These are phyloP conservation scores for Pycnomerus fuliginosus DNA, from an alignment of 2,888 invertebrate species.

Conservation along the genomic window DNA sequence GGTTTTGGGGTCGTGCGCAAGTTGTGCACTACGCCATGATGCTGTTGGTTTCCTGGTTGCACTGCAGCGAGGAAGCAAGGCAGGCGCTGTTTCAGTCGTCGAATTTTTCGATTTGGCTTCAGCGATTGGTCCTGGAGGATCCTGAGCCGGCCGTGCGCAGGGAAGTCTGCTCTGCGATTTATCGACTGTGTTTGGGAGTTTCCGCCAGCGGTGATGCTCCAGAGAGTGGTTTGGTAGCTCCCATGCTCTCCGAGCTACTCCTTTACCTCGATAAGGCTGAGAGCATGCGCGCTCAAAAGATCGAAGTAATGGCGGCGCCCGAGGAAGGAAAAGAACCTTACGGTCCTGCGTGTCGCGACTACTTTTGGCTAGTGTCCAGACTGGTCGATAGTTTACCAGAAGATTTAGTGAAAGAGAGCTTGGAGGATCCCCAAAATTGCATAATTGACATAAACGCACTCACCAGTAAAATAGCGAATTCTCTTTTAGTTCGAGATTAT, in stretches of 20 bases:
- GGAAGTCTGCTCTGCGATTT: constrained; percentile 91
- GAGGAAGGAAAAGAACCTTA: constrained; percentile 92
- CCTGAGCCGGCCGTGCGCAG: constrained; percentile 89
- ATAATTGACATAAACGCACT: constrained; percentile 69
- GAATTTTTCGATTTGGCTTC: constrained; percentile 78
- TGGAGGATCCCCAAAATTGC: constrained; percentile 58
- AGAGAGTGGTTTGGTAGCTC: constrained; percentile 68
- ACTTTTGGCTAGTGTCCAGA: constrained; percentile 89
- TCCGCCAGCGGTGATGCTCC: constrained; percentile 48
- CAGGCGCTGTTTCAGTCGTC: constrained; percentile 73
- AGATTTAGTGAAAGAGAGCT: constrained; percentile 70
- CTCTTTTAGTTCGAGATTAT: constrained; percentile 76
- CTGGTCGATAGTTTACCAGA: constrained; percentile 83
- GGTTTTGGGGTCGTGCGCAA: constrained; percentile 90
- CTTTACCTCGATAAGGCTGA: constrained; percentile 82
- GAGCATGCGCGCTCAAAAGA: constrained; percentile 70
- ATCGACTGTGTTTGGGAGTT: constrained; percentile 78
- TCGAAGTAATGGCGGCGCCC: constrained; percentile 53
- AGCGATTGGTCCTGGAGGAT: constrained; percentile 82
- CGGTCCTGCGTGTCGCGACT: constrained; percentile 91
- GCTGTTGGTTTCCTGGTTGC: constrained; percentile 89
- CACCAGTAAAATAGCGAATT: constrained; percentile 66
- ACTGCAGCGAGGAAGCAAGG: constrained; percentile 78
- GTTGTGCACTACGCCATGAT: constrained; percentile 92
- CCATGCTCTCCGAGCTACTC: constrained; percentile 78